Conservation (phyloP, 2,797 vertebrate genomes). For the Cossypha polioptera region DNA sequence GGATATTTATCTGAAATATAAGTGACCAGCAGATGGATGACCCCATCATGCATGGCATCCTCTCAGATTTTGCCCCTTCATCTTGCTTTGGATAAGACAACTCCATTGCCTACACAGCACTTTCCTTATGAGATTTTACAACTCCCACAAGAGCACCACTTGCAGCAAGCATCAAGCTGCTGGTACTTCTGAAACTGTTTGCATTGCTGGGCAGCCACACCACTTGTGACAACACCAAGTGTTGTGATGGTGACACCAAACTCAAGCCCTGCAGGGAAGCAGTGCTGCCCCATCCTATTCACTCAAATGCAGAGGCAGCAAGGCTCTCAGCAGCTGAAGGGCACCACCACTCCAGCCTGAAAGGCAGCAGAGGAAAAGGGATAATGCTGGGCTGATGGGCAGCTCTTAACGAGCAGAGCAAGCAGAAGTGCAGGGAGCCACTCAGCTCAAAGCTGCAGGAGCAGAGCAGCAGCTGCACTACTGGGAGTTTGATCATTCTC, state of each 20-base stretch:
- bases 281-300: background rate
- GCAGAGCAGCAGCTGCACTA: background rate
- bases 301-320: background rate
- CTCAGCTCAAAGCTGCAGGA: background rate
- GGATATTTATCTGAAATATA: background rate
- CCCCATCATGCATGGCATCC: too few relatives aligned
- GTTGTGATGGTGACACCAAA: background rate
- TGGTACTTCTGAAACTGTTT: background rate
- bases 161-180: background rate
- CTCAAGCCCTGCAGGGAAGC: background rate
- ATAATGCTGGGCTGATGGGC: background rate
- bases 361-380: background rate
- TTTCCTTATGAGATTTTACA: background rate
- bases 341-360: background rate
- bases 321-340: background rate
- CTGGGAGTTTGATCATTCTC: background rate
- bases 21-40: accelerated
- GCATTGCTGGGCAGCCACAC: accelerated
- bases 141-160: accelerated
- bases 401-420: background rate
- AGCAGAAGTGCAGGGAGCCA: background rate
- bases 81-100: background rate
- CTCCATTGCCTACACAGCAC: background rate
- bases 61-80: background rate
- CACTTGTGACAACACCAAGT: background rate